Percentiles rank a stretch among this genome's conserved stretches.
Evolutionary conservation across 2,797 vertebrate species (phyloP).

Genomic region (Ctenopoma kingsleyae): DNA sequence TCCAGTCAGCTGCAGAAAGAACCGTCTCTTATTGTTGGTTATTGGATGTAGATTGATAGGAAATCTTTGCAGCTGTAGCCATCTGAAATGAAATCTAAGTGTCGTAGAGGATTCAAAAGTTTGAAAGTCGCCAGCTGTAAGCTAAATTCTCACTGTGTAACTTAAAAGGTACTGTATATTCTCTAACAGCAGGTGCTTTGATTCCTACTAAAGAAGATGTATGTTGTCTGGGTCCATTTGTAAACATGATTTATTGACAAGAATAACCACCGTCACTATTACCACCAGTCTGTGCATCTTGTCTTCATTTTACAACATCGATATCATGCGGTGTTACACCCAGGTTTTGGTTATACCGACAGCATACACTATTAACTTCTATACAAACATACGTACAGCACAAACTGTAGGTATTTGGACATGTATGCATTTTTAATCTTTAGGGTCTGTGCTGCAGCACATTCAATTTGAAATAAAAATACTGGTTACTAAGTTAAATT

Average conservation of each 20-base stretch:
- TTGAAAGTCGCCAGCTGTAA: no score
- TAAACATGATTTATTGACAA: slow-evolving; percentile 80
- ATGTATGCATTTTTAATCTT: neutral
- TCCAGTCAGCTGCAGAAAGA: no score
- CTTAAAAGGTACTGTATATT: no score
- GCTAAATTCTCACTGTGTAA: no score
- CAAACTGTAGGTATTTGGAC: neutral
- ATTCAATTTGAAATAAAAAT: neutral
- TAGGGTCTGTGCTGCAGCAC: neutral
- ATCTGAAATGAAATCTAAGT: no score
- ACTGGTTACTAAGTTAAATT: neutral
- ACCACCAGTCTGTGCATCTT: slow-evolving; percentile 51
- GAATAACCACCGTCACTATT: slow-evolving; percentile 52
- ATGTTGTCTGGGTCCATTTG: slow-evolving; percentile 29
- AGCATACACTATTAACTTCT: slow-evolving; percentile 70
- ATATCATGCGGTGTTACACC: slow-evolving; percentile 75
- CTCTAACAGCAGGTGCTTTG: neutral
- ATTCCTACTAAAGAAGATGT: no score
- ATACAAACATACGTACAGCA: slow-evolving; percentile 75
- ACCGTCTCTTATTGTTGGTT: no score
- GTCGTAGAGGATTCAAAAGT: no score
- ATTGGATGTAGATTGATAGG: no score
- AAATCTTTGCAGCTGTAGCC: no score
- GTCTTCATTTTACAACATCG: slow-evolving; percentile 71
- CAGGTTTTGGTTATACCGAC: slow-evolving; percentile 61